These are phyloP conservation scores for Clinocottus analis DNA, from an alignment of 2,113 vertebrate genomes.

Conservation along the genomic window DNA sequence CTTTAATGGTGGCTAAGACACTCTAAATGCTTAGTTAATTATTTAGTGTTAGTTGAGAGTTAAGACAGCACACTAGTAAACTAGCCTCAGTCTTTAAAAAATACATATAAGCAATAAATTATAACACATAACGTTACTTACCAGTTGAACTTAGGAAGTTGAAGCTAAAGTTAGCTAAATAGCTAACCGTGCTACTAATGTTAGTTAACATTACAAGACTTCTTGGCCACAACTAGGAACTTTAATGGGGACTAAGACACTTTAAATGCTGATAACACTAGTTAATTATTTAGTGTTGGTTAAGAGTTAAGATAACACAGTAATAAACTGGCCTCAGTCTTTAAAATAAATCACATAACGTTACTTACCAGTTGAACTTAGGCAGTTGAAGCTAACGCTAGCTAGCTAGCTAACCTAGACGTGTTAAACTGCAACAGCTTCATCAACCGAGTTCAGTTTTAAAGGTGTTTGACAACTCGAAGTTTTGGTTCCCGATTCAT, in stretches of 20 bases:
- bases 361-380: not conserved
- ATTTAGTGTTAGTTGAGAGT: not conserved
- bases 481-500: not conserved
- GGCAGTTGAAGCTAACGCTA: not conserved
- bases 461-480: not conserved
- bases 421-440: not conserved
- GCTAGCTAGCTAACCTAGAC: too few species aligned
- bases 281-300: not conserved
- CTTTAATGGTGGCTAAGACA: too few species aligned
- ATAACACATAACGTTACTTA: not conserved
- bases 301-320: not conserved
- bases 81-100: too few species aligned
- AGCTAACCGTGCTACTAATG: not conserved
- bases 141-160: too few species aligned
- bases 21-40: too few species aligned
- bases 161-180: not conserved
- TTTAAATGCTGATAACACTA: not conserved
- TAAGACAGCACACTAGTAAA: not conserved
- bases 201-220: not conserved
- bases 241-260: too few species aligned
- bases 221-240: too few species aligned
- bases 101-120: too few species aligned
- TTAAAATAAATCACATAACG: not conserved
- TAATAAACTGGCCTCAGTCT: not conserved
- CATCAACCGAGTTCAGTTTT: not conserved